phyloP scores from a whole-genome alignment of 1,140 invertebrate species.

The Trachymyrmex cornetzi region DNA sequence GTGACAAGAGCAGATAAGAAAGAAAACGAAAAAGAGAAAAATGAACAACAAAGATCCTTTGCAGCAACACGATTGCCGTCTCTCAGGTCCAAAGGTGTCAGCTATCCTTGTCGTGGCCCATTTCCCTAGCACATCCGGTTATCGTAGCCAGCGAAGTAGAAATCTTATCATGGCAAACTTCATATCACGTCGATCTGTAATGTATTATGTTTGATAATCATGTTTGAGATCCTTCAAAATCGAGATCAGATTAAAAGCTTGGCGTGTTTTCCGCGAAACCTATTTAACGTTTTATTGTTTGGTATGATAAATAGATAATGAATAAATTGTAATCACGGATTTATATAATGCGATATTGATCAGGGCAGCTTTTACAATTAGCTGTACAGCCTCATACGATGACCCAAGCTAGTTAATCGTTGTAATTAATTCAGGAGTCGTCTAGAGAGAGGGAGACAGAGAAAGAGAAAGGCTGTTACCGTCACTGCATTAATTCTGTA shows the following conservation, averaged over 20 bases:
- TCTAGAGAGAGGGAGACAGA: neutral
- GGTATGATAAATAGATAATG: conserved; percentile 30
- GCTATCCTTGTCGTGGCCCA: neutral
- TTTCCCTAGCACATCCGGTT: conserved; percentile 7
- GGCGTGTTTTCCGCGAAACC: neutral
- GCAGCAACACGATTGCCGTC: neutral
- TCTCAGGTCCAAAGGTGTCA: neutral
- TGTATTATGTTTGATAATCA: neutral
- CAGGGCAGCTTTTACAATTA: neutral
- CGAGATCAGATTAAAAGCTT: conserved; percentile 10
- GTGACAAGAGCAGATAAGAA: neutral
- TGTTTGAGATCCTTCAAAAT: neutral
- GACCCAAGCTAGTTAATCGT: conserved; percentile 13
- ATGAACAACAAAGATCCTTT: neutral
- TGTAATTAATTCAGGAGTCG: conserved; percentile 36
- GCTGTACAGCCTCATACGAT: neutral
- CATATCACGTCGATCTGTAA: neutral
- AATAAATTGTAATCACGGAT: conserved; percentile 2
- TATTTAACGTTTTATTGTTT: conserved; percentile 10
- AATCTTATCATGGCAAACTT: neutral
- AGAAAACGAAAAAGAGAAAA: neutral
- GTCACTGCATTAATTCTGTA: conserved; percentile 17
- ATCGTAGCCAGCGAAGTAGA: neutral
- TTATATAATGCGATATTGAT: conserved; percentile 44
- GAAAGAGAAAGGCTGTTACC: neutral